Conservation (phyloP, 2,888 invertebrate species). For the Escarpia spicata region DNA sequence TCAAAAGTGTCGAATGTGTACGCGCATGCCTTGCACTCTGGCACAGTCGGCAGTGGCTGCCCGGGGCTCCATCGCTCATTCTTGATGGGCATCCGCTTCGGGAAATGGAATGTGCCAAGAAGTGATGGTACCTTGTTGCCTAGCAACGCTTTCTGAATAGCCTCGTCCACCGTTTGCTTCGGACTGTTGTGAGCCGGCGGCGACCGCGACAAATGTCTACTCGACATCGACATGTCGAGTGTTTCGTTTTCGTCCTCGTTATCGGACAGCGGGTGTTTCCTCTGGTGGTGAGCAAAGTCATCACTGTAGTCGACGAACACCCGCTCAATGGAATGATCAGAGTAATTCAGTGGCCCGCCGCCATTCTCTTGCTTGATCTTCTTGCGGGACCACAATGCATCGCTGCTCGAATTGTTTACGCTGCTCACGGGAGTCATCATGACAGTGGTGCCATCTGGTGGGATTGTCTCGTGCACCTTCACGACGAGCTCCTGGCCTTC, state of each 20-base stretch:
- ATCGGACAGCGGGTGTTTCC: not conserved
- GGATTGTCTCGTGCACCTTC: slow-evolving; percentile 42
- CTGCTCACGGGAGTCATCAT: not conserved
- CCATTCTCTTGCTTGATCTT: not conserved
- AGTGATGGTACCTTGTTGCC: not conserved
- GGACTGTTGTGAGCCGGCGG: not conserved
- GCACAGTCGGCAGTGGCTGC: slow-evolving; percentile 28
- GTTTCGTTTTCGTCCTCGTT: not conserved
- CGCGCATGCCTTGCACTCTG: slow-evolving; percentile 41
- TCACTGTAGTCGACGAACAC: not conserved
- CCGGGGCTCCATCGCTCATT: slow-evolving; percentile 35
- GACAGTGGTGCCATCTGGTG: not conserved
- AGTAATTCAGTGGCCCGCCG: not conserved
- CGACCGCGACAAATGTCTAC: not conserved
- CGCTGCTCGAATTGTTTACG: not conserved
- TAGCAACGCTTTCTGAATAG: not conserved
- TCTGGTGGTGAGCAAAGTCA: not conserved
- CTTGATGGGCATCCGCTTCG: slow-evolving; percentile 27
- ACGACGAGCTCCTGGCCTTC: slow-evolving; percentile 43
- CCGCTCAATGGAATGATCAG: not conserved
- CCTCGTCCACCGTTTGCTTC: not conserved
- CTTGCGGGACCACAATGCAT: slow-evolving; percentile 1
- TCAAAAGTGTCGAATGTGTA: slow-evolving; percentile 35
- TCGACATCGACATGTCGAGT: slow-evolving; percentile 6
- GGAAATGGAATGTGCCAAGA: slow-evolving; percentile 13